phyloP scores from a whole-genome alignment of 2,888 invertebrate species.

The Spatulosminthurus flaviceps region DNA sequence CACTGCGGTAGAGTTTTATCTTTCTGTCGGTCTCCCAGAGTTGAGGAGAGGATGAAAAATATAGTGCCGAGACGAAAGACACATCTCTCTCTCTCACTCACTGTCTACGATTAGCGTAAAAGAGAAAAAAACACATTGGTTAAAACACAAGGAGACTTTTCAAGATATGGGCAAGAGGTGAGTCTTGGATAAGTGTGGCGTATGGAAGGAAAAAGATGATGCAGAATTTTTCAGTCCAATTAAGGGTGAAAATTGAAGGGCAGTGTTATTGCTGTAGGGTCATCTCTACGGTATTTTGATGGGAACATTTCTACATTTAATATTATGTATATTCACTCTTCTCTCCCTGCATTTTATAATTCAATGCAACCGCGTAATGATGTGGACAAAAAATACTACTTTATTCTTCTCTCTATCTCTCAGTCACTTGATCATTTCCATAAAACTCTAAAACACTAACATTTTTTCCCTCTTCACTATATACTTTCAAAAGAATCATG shows the following conservation, averaged over 20 bases:
- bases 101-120: slow-evolving; percentile 30
- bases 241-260: slow-evolving; percentile 56
- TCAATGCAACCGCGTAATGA: slow-evolving; percentile 40
- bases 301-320: slow-evolving; percentile 45
- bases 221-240: slow-evolving; percentile 52
- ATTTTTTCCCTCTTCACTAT: too few relatives aligned
- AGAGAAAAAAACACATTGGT: slow-evolving; percentile 33
- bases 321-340: slow-evolving; percentile 36
- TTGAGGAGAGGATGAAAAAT: not conserved
- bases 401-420: slow-evolving; percentile 7
- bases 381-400: slow-evolving; percentile 8
- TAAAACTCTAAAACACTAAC: not conserved
- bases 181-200: not conserved
- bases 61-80: not conserved
- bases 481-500: not conserved
- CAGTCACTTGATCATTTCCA: not conserved
- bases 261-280: slow-evolving; percentile 52
- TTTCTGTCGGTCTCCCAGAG: slow-evolving; percentile 38
- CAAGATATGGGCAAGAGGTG: not conserved
- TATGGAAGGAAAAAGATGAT: slow-evolving; percentile 22
- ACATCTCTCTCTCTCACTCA: not conserved
- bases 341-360: too few relatives aligned
- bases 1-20: slow-evolving; percentile 42
- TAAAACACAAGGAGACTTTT: not conserved
- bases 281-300: slow-evolving; percentile 54